A percentile compares a stretch with the other conserved stretches of the same genome.
Evolutionary conservation across 2,113 vertebrate genomes (phyloP).

Genomic region (Chroicocephalus ridibundus): DNA sequence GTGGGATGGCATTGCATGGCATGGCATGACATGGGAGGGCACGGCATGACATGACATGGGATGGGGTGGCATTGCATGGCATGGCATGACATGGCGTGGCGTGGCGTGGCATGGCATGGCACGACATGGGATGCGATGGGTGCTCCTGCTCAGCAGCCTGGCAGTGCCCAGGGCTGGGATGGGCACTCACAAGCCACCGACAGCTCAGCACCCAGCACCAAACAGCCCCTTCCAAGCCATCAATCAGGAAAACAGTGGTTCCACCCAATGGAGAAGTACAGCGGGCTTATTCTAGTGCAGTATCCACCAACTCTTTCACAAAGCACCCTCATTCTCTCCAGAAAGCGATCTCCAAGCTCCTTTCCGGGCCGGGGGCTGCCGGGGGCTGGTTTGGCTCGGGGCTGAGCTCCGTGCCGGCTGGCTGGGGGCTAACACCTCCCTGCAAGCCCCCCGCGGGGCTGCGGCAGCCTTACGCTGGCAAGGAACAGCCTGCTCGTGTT

Average conservation of each 20-base stretch:
- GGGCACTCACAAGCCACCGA: background rate
- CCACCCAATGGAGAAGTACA: background rate
- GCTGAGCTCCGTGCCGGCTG: background rate
- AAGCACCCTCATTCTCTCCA: background rate
- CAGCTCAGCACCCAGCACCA: background rate
- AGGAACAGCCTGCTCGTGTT: slow-evolving; percentile 21
- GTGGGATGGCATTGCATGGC: background rate
- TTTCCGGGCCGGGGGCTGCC: background rate
- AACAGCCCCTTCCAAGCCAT: background rate
- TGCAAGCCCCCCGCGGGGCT: background rate
- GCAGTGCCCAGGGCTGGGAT: background rate
- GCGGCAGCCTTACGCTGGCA: background rate
- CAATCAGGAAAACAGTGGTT: background rate
- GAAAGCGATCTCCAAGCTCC: background rate
- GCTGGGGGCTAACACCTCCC: background rate
- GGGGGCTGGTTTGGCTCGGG: background rate
- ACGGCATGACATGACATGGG: background rate
- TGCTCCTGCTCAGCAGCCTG: background rate
- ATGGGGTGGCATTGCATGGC: background rate
- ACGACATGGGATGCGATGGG: background rate
- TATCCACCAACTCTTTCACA: background rate
- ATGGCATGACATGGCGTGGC: background rate
- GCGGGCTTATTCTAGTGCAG: background rate
- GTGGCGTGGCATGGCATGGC: background rate
- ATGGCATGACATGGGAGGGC: too few relatives aligned